Base-by-base conservation (phyloP, 2,797 vertebrate genomes). In the Danio choprae region DNA sequence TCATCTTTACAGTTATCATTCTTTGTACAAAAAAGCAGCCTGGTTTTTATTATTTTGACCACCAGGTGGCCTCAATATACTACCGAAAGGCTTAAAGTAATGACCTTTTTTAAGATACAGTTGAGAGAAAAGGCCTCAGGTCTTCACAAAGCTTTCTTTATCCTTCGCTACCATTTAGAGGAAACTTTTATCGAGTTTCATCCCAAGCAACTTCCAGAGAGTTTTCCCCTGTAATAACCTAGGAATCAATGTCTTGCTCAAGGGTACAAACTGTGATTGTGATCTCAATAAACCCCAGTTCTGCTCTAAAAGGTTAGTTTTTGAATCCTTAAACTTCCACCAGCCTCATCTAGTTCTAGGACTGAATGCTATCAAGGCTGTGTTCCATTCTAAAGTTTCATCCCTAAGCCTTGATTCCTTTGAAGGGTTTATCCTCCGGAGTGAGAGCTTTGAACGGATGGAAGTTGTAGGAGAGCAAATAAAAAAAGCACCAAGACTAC, bases 211-310 rank as follows among this genome's bases (percentile, higher is more conserved):
- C 2, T 8, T 18, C 7, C 11, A 77, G 41, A 58, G 16, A 77
- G 1, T 1, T 11, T 41, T 36, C 12, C 11, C 40, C 8, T 58
- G n/a, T 64, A 22, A 41, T 64, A 55, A 55, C 40, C 13, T 44
- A 48, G 36, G 2, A 41, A 22, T 63, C 48, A 13, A 53, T 40
- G 46, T 16, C 9, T 74, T 67, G 51, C 50, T 67, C 38, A 65
- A 36, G 20, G 63, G 40, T 8, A 48, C 51, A 77, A 58, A 38
- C n/a, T 48, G 16, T 58, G 60, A 76, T 43, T 55, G 15, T 12
- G 41, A 68, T 68, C 16, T 15, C 51, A 48, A 55, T 48, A 77
- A 77, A 68, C 58, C 41, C 63, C 9, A 43, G 20, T 3, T 16
- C 22, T 18, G 6, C 65, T 38, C 41, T n/a, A 65, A 48, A 18